phyloP scores from a whole-genome alignment of 2,113 vertebrate genomes.

The Tragulus kanchil region DNA sequence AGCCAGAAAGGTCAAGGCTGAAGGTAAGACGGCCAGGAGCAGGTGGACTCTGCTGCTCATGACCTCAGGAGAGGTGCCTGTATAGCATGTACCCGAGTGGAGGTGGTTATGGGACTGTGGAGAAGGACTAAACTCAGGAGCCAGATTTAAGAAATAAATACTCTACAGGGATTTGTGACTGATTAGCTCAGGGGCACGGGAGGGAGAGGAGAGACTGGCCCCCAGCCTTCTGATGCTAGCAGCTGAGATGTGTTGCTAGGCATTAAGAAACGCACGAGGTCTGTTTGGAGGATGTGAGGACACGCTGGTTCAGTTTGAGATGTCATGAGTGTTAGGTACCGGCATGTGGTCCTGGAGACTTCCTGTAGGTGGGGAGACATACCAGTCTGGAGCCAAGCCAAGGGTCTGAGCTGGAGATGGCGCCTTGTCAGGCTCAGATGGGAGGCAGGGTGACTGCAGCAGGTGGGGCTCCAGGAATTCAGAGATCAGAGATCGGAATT shows the following conservation, averaged over 20 bases:
- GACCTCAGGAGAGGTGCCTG: not conserved
- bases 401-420: not conserved
- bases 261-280: not conserved
- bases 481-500: not conserved
- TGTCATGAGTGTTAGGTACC: not conserved
- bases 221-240: not conserved
- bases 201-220: not conserved
- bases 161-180: not conserved
- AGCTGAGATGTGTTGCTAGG: not conserved
- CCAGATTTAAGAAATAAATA: not conserved
- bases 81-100: not conserved
- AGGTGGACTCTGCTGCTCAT: not conserved
- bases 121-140: not conserved
- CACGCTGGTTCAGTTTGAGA: not conserved
- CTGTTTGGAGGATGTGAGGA: not conserved
- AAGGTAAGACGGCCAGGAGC: not conserved
- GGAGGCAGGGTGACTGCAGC: not conserved
- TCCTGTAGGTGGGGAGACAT: not conserved
- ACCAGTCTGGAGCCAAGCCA: not conserved
- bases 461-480: not conserved
- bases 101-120: not conserved
- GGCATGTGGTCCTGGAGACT: not conserved
- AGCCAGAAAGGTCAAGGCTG: not conserved
- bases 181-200: not conserved
- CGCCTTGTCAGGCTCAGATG: not conserved